These are phyloP conservation scores for Stegastes partitus DNA, from an alignment of 2,113 vertebrate genomes.

Conservation along the genomic window DNA sequence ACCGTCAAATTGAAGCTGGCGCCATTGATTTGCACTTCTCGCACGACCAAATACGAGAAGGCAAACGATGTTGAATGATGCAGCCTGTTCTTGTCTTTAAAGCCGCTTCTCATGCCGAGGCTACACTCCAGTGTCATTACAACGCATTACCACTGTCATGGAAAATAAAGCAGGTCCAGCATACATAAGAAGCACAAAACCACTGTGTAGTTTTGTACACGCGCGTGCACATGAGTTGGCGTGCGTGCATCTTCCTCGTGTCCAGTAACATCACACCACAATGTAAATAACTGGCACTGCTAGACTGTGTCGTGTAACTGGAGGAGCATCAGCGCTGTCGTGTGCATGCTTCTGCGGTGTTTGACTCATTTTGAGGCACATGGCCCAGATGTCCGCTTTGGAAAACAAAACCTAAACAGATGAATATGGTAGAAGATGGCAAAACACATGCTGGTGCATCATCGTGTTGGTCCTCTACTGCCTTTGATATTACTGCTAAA, in stretches of 20 bases:
- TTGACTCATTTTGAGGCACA: conserved; percentile 62
- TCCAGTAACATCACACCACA: conserved; percentile 53
- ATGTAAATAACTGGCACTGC: conserved; percentile 59
- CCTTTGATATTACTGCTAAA: conserved; percentile 11
- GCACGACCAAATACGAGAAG: conserved; percentile 30
- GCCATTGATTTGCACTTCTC: conserved; percentile 30
- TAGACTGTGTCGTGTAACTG: conserved; percentile 32
- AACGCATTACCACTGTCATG: conserved; percentile 38
- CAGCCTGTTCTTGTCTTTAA: conserved; percentile 21
- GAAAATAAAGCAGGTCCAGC: conserved; percentile 45
- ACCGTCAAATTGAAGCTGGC: conserved; percentile 31
- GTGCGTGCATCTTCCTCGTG: conserved; percentile 24
- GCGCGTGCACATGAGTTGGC: background rate
- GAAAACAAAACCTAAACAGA: conserved; percentile 66
- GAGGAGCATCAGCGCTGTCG: conserved; percentile 37
- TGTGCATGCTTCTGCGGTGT: conserved; percentile 56
- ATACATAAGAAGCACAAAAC: conserved; percentile 32
- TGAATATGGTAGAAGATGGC: conserved; percentile 56
- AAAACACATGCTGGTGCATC: conserved; percentile 47
- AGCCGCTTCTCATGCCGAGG: conserved; percentile 27
- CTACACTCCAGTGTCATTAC: conserved; percentile 39
- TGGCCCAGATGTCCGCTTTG: conserved; percentile 72
- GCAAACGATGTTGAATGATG: conserved; percentile 16
- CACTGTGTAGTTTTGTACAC: background rate
- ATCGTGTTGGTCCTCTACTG: background rate